These are phyloP conservation scores for Psilanteris sp. DNA, from an alignment of 1,140 invertebrate species.

Conservation along the genomic window DNA sequence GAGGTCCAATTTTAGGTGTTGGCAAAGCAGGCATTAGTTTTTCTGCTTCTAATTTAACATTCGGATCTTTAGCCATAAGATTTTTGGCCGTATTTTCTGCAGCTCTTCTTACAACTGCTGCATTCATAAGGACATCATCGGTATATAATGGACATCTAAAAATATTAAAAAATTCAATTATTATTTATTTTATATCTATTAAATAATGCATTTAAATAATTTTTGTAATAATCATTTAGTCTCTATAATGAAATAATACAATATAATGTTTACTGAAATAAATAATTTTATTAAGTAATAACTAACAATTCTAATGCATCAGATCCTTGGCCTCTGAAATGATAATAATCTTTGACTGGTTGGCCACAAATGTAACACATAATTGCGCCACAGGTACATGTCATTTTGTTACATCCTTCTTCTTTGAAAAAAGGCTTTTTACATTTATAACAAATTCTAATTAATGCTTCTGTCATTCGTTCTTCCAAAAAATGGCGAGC, in stretches of 20 bases:
- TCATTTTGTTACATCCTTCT: constrained; percentile 87
- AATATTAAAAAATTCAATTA: not conserved
- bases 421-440: constrained; percentile 83
- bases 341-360: constrained; percentile 82
- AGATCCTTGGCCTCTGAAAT: constrained; percentile 81
- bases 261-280: no score
- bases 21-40: constrained; percentile 64
- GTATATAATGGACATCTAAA: constrained; percentile 52
- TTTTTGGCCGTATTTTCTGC: constrained; percentile 72
- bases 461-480: constrained; percentile 84
- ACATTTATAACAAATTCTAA: constrained; percentile 83
- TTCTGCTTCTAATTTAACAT: constrained; percentile 65
- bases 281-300: no score
- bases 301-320: constrained; percentile 59
- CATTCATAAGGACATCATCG: constrained; percentile 70
- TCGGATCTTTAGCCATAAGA: constrained; percentile 68
- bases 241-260: no score
- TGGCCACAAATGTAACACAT: constrained; percentile 86
- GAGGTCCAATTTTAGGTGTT: constrained; percentile 54
- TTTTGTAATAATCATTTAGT: no score
- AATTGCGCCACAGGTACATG: constrained; percentile 83
- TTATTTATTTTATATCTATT: no score
- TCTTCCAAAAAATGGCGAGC: constrained; percentile 83
- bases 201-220: no score
- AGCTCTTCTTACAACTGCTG: constrained; percentile 74